These are phyloP conservation scores for Sycobia sp. DNA, from an alignment of 1,140 invertebrate genomes.

Conservation along the genomic window DNA sequence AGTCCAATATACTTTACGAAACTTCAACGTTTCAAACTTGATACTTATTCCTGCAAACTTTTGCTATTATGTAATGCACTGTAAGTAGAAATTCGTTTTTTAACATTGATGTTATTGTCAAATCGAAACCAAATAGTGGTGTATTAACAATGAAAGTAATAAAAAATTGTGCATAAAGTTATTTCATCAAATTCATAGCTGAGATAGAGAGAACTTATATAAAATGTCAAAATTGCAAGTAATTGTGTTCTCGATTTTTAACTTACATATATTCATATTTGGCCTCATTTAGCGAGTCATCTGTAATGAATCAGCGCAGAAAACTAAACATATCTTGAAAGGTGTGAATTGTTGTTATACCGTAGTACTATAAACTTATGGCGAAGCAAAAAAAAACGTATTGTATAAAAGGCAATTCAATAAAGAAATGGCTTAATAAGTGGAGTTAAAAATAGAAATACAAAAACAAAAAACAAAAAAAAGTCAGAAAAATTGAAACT, in stretches of 20 bases:
- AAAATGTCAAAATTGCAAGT: constrained; percentile 4
- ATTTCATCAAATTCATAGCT: neutral
- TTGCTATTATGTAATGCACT: no score
- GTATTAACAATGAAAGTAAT: neutral
- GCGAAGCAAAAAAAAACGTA: constrained; percentile 7
- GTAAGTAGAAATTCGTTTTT: no score
- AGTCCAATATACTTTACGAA: no score
- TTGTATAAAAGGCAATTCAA: constrained; percentile 2
- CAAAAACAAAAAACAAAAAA: no score
- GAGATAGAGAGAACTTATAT: neutral
- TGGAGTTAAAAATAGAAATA: no score
- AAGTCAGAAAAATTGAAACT: no score
- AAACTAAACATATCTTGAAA: constrained; percentile 20
- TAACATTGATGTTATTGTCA: no score
- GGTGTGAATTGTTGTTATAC: constrained; percentile 24
- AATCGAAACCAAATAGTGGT: no score
- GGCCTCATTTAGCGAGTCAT: constrained; percentile 1
- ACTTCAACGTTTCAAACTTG: no score
- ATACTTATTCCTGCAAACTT: neutral
- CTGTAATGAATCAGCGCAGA: neutral
- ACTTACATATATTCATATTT: constrained; percentile 11
- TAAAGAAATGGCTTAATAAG: no score
- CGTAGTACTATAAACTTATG: constrained; percentile 27
- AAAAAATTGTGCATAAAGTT: neutral
- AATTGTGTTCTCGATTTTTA: constrained; percentile 7